Base-by-base conservation (phyloP, 2,888 invertebrate species). In the Andrena camellia region DNA sequence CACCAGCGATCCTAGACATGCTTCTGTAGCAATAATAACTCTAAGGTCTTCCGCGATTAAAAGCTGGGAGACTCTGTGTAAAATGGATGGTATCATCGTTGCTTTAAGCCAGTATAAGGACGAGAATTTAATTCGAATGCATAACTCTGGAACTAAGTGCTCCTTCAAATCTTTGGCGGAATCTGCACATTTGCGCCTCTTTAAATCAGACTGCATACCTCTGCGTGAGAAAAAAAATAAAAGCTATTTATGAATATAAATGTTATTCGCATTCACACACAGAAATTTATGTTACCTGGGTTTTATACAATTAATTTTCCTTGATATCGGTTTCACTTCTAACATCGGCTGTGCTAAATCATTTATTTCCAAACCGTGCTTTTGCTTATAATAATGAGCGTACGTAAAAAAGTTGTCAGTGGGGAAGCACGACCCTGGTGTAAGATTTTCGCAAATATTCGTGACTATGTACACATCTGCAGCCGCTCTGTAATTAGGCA, bases 81-180 rank as follows among this genome's bases (percentile, higher is more conserved):
- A 91, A 77, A 99, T 96, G 26, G 97, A 97, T 0, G 99, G 99
- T 76, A 99, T 92, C 72, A 97, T 95, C 1, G 96, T 96, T 0
- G 97, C 97, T 94, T 99, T 98, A 29, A 97, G 95, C 98, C 98
- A 99, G 80, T 98, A 95, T 13, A 96, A 94, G 23, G 96, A 95
- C 0, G 97, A 97, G 91, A 96, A 97, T 0, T 95, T 95, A 84
- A 96, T 96, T 90, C 95, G 96, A 33, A 96, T 95, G 91, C 98
- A 98, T 84, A 98, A 95, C 94, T 99, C 99, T 0, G 99, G 98
- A 13, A 99, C 96, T 62, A 99, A 95, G 77, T 97, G 95, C 87
- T 97, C 96, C 0, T 95, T 94, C 80, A 95, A 95, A 20, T 96
- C 95, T 62, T 96, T 96, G 1, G 95, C 95, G 8, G 90, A 85